Percentiles rank a stretch among this genome's conserved stretches.
Conservation (phyloP, 64 coral and sea anemone species). For the Trachythela sp. region DNA sequence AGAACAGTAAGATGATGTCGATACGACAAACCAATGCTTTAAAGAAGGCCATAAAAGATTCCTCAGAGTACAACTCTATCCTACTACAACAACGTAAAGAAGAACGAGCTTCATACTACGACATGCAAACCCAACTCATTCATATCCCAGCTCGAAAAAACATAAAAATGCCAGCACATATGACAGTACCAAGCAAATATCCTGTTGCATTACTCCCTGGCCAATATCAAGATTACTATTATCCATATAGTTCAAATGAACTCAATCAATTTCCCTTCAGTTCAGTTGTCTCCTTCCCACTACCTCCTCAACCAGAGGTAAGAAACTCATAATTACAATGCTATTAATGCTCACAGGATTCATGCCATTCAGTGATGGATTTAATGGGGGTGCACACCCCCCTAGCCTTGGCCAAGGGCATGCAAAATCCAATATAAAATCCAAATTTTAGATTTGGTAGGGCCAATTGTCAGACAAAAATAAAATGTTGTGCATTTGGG, state of each 20-base stretch:
- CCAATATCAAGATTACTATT: slow-evolving; percentile 86
- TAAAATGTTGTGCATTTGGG: too few relatives aligned
- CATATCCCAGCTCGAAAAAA: slow-evolving; percentile 81
- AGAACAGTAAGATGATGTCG: slow-evolving; percentile 1
- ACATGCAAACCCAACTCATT: slow-evolving; percentile 52
- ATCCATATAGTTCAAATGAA: slow-evolving; percentile 48
- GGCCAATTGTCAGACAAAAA: too few relatives aligned
- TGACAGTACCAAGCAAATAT: slow-evolving; percentile 76
- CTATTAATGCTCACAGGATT: neutral
- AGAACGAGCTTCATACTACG: slow-evolving; percentile 3
- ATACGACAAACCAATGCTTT: slow-evolving; percentile 12
- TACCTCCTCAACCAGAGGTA: slow-evolving; percentile 15
- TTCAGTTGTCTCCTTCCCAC: slow-evolving; percentile 40
- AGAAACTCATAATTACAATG: neutral
- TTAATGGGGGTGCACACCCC: too few relatives aligned
- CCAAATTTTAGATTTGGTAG: too few relatives aligned
- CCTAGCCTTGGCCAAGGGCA: too few relatives aligned
- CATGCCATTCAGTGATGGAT: too few relatives aligned
- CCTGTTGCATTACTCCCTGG: slow-evolving; percentile 87
- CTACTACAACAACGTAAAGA: slow-evolving; percentile 15
- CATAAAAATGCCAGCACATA: slow-evolving; percentile 49
- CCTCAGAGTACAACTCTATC: slow-evolving; percentile 8
- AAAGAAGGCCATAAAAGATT: slow-evolving; percentile 7
- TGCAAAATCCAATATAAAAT: too few relatives aligned
- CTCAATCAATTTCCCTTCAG: slow-evolving; percentile 48